Conservation (phyloP, 2,888 invertebrate genomes). For the Holacanthella duospinosa region DNA sequence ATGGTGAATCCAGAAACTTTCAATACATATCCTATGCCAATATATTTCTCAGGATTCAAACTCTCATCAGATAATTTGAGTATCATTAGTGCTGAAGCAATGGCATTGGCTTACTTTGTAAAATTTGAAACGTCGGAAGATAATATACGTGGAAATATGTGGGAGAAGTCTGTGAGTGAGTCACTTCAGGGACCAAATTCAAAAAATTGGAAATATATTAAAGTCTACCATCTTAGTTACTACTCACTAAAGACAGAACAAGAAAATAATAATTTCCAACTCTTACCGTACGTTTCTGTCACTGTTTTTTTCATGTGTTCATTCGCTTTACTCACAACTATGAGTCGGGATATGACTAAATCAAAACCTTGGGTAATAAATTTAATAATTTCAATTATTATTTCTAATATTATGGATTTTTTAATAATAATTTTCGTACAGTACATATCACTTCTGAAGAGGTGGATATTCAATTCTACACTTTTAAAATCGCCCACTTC, state of each 20-base stretch:
- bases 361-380: conserved; percentile 81
- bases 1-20: conserved; percentile 8
- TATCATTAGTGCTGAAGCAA: neutral
- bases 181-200: neutral
- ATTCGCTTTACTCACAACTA: conserved; percentile 66
- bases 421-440: too few species aligned
- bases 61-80: neutral
- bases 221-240: conserved; percentile 4
- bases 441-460: too few species aligned
- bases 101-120: neutral
- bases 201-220: neutral
- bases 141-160: neutral
- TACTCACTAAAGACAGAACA: neutral
- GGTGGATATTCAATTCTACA: too few species aligned
- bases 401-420: too few species aligned
- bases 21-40: neutral
- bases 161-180: neutral
- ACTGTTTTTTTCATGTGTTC: conserved; percentile 76
- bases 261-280: conserved; percentile 80
- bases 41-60: neutral
- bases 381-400: too few species aligned
- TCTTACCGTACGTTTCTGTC: conserved; percentile 72
- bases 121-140: neutral
- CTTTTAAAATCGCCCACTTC: too few species aligned
- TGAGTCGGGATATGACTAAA: conserved; percentile 84